phyloP scores from a whole-genome alignment of 1,140 invertebrate species.

The Amyelois transitella region DNA sequence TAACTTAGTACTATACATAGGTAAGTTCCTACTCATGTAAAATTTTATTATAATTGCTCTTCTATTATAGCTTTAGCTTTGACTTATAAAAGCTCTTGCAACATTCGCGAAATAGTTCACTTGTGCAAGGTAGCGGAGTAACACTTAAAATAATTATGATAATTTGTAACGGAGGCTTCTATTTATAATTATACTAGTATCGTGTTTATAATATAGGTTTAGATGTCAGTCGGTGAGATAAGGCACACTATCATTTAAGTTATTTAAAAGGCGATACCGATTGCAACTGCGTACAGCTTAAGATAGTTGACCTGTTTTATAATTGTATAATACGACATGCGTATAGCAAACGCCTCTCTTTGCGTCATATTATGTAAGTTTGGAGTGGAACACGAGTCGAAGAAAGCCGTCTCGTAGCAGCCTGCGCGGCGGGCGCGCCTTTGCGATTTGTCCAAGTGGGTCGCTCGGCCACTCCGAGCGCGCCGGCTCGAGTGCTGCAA shows the following conservation, averaged over 20 bases:
- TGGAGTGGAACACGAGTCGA: not conserved
- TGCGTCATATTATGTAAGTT: conserved; percentile 16
- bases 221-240: not conserved
- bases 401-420: conserved; percentile 1
- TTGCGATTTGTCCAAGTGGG: not conserved
- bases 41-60: too few relatives aligned
- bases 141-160: not conserved
- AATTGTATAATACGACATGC: conserved; percentile 12
- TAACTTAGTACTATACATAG: not conserved
- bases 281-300: conserved; percentile 1
- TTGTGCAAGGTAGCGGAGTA: not conserved
- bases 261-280: conserved; percentile 1
- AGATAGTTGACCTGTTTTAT: conserved; percentile 19
- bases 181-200: not conserved
- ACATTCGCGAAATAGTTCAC: not conserved
- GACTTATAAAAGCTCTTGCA: not conserved
- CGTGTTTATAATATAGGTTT: not conserved
- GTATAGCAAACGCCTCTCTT: conserved; percentile 13
- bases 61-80: too few relatives aligned
- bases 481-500: not conserved
- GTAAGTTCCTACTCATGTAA: too few relatives aligned
- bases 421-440: not conserved
- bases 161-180: not conserved
- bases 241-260: not conserved
- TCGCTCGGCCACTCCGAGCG: not conserved